These are phyloP conservation scores for Caracal caracal DNA, from an alignment of 2,113 vertebrate genomes.

Conservation along the genomic window DNA sequence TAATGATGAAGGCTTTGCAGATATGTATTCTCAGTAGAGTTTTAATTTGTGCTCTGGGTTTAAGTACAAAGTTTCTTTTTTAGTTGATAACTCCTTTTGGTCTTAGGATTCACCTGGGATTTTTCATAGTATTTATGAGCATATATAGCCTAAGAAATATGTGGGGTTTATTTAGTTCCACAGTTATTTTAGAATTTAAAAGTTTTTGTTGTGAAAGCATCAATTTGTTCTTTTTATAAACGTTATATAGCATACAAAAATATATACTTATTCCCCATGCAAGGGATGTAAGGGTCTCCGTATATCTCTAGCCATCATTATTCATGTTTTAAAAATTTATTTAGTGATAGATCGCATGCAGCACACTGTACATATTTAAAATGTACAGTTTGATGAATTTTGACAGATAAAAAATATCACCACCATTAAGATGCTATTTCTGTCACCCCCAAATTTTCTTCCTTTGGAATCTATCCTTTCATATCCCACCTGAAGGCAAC, in stretches of 20 bases:
- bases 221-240: background rate
- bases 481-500: background rate
- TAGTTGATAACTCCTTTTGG: conserved; percentile 11
- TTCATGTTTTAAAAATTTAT: background rate
- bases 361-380: background rate
- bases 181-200: background rate
- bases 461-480: background rate
- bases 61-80: background rate
- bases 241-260: background rate
- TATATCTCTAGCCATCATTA: background rate
- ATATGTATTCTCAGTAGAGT: background rate
- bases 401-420: background rate
- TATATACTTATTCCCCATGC: background rate
- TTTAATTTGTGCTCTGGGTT: background rate
- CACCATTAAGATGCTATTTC: background rate
- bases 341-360: background rate
- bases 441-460: background rate
- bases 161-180: background rate
- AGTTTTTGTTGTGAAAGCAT: background rate
- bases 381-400: background rate
- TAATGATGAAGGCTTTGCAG: background rate
- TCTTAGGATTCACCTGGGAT: background rate
- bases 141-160: background rate
- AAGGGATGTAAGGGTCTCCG: background rate
- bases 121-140: conserved; percentile 4